A percentile compares a stretch with the other conserved stretches of the same genome.
Evolutionary conservation across 2,797 vertebrate genomes (phyloP).

Genomic region (Gallirallus australis): DNA sequence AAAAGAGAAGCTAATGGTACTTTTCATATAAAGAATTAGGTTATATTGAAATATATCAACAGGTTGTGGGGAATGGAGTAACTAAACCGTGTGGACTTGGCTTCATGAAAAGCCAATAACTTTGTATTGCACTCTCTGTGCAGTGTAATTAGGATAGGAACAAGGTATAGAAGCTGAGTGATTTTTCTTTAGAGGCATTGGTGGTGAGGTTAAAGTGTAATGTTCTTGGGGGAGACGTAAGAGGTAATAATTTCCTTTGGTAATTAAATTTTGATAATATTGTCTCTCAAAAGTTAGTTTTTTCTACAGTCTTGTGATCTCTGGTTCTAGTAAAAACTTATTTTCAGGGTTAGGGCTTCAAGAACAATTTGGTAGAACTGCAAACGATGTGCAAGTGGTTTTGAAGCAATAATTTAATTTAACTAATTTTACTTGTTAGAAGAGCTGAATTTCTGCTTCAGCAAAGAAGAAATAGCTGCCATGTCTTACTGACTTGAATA

Average conservation of each 20-base stretch:
- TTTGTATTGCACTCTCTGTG: background rate
- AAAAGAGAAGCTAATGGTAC: background rate
- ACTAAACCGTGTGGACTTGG: background rate
- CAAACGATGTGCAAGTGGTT: background rate
- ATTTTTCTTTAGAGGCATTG: background rate
- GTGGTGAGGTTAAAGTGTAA: background rate
- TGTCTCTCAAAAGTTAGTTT: background rate
- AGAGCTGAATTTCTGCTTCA: slow-evolving; percentile 5
- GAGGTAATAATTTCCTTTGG: background rate
- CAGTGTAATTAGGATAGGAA: background rate
- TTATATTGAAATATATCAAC: background rate
- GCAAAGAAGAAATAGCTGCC: background rate
- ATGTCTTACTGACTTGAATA: background rate
- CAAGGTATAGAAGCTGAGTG: background rate
- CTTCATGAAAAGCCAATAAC: background rate
- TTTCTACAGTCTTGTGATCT: background rate
- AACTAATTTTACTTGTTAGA: background rate
- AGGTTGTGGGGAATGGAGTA: background rate
- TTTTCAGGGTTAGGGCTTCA: background rate
- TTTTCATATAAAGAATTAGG: background rate
- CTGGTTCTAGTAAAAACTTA: background rate
- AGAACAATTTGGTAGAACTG: background rate
- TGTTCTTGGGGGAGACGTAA: background rate
- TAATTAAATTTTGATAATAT: background rate
- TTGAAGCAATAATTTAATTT: background rate